These are phyloP conservation scores for Orthosia gothica DNA, from an alignment of 2,888 invertebrate genomes.

Conservation along the genomic window DNA sequence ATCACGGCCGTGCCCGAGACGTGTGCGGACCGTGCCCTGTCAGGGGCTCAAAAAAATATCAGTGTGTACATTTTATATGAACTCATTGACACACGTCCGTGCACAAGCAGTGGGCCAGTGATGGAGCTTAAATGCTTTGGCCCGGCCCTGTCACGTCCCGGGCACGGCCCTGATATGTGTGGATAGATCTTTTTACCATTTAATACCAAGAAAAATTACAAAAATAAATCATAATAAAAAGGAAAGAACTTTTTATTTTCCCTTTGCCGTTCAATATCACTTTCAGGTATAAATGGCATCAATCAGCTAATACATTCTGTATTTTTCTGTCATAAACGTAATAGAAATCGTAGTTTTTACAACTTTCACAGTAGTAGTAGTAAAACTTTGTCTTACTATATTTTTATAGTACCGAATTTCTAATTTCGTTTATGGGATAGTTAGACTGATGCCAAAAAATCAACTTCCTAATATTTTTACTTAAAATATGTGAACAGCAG, in stretches of 20 bases:
- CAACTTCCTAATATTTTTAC: neutral
- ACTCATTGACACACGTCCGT: no score
- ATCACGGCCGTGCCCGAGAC: no score
- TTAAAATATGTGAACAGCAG: neutral
- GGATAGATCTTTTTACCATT: no score
- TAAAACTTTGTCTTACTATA: conserved; percentile 16
- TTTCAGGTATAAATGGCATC: neutral
- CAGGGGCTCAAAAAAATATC: no score
- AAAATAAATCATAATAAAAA: no score
- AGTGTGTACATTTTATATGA: no score
- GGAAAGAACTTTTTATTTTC: neutral
- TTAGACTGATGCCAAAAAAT: neutral
- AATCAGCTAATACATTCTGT: conserved; percentile 36
- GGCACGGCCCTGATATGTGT: no score
- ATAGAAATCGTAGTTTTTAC: conserved; percentile 25
- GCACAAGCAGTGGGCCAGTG: no score
- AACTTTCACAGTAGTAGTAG: conserved; percentile 12
- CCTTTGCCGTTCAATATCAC: neutral
- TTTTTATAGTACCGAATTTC: conserved; percentile 13
- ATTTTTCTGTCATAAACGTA: conserved; percentile 6
- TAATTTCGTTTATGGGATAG: neutral
- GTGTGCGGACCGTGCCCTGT: no score
- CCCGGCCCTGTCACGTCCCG: no score
- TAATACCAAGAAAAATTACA: no score
- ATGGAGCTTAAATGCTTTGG: no score